Percentiles rank a stretch among this genome's conserved stretches.
phyloP scores from a whole-genome alignment of 1,140 invertebrate genomes.

The Drosophila eugracilis region DNA sequence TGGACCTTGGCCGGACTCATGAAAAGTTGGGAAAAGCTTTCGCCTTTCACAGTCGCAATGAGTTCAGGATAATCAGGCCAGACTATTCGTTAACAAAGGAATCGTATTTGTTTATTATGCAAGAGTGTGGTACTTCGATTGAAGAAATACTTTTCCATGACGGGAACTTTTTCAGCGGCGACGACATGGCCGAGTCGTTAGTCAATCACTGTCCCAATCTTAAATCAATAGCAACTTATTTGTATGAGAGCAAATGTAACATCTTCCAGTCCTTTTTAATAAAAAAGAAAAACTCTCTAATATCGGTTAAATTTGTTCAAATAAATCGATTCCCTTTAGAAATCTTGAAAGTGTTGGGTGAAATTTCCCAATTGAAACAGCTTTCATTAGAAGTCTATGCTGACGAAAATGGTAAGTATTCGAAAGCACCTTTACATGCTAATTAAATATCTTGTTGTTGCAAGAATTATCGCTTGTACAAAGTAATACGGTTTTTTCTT shows the following conservation, averaged over 20 bases:
- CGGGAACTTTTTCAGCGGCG: not conserved
- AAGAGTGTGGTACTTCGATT: not conserved
- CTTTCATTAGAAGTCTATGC: not conserved
- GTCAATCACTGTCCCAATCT: not conserved
- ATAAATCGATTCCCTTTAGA: not conserved
- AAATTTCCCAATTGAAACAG: not conserved
- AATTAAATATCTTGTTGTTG: too few species aligned
- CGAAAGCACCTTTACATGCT: too few species aligned
- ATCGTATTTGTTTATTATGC: not conserved
- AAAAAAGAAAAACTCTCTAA: not conserved
- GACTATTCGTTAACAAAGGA: not conserved
- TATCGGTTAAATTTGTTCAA: not conserved
- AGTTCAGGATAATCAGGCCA: not conserved
- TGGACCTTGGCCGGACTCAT: not conserved
- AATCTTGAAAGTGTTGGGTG: not conserved
- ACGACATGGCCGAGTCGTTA: not conserved
- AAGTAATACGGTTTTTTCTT: not conserved
- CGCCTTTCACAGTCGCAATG: constrained; percentile 1
- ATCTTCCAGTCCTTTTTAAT: not conserved
- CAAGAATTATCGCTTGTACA: too few species aligned
- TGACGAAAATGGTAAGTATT: not conserved
- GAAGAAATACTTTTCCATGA: not conserved
- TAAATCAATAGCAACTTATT: not conserved
- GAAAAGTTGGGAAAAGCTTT: constrained; percentile 4
- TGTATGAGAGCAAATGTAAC: not conserved